Evolutionary conservation across 2,797 vertebrate species (phyloP), one percentile per base, ranked within the genome.

Genomic region (Onychomys arenicola): DNA sequence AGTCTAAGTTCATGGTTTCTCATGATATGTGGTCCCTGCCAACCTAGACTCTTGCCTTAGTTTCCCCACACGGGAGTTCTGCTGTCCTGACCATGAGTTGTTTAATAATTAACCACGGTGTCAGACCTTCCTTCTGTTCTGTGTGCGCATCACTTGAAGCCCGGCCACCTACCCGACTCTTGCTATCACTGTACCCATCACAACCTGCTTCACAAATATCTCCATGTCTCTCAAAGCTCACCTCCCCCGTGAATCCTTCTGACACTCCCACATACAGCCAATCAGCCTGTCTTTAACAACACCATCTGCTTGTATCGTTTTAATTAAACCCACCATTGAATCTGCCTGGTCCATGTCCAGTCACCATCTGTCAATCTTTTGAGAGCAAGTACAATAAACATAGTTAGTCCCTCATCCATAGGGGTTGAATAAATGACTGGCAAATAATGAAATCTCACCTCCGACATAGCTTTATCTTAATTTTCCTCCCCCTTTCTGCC

Each of bases 261-360:
- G 52, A 61, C 8, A 12, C 7, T 89, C 46, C 55, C 57, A 71
- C 88, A 49, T 80, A 49, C 14, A 34, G 37, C n/a, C 16, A 23
- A 63, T 43, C 16, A 49, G 40, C 11, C 63, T 91, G 32, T 93
- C 43, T 92, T 95, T 82, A 76, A 75, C 37, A 92, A 81, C 3
- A 5, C 67, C 85, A 5, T 89, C n/a, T 78, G 75, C 32, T 61
- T 67, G 65, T 21, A 16, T 59, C 23, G 25, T 40, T 49, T 86
- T 67, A 59, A 91, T 71, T 92, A 89, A 90, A 49, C 81, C 71
- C 12, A 63, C 77, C 65, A 59, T 71, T 87, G 34, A 73, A 63
- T 13, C 59, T 92, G 57, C 25, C 57, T 90, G 29, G 81, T 25
- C 34, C 57, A 59, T 49, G 34, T 73, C 80, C 89, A 25, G 55